Base-by-base conservation (phyloP, 1,140 invertebrate genomes). In the Bombyx mori region DNA sequence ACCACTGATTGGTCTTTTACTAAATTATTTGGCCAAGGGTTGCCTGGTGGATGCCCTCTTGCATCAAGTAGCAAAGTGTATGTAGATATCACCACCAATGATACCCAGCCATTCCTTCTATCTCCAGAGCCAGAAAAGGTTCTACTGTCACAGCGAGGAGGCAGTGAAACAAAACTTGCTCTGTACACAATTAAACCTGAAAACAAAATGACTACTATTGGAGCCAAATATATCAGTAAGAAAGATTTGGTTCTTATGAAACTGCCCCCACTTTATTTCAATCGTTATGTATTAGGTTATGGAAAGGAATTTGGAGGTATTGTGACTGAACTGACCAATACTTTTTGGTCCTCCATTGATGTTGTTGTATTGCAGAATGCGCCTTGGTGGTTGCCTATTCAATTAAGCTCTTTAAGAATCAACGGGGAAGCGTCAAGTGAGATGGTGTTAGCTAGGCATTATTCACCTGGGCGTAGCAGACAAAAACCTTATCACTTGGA, bases 311-410 rank as follows among this genome's bases (percentile, higher is more conserved):
- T 91, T 75, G 97, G 97, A 42, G 93, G 94, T 63, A 92, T 98
- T 67, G 92, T 95, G 8, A 95, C 93, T 8, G 93, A 95, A 76
- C 83, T 97, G 35, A 90, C 91, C 48, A 97, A 97, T 69, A 93
- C 92, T 68, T 92, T 95, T 68, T 93, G 92, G 90, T 88, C 90
- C 63, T 64, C 90, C 1, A 85, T 96, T 56, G 90, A 93, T 69
- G 85, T 95, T 56, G 86, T 95, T 52, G 71, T 95, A 52, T 84
- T 95, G 62, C 93, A 96, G 88, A 94, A 95, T 82, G 91, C 95
- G 70, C 98, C 98, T 1, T 99, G 98, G 97, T 99, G 95, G 89
- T 90, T 99, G 8, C 92, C 97, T 51, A 91, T 98, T 58, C 98
- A 98, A 82, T 90, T 97, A 52, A 97, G 98, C 81, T 96, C 97